Conservation (phyloP, 2,797 vertebrate genomes). For the Eidolon dupreanum region DNA sequence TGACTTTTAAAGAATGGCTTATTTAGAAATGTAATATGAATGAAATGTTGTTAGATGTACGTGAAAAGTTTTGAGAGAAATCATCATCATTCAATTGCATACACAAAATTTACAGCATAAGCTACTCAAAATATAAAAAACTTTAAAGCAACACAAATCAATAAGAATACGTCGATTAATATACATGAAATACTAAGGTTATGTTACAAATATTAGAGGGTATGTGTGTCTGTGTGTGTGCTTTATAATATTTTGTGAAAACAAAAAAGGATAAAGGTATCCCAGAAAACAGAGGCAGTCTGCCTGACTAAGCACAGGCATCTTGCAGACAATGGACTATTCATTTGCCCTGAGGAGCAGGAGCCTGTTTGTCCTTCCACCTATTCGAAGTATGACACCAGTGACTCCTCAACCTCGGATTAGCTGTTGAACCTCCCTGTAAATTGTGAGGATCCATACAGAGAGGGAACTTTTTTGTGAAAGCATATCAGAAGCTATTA, state of each 20-base stretch:
- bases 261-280: neutral
- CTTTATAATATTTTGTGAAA: slow-evolving; percentile 25
- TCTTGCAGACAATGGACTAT: neutral
- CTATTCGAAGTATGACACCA: neutral
- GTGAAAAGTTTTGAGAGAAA: neutral
- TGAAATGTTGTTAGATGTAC: neutral
- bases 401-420: neutral
- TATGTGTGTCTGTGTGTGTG: neutral
- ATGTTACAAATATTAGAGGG: neutral
- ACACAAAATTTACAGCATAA: neutral
- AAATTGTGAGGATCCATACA: neutral
- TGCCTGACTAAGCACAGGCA: neutral
- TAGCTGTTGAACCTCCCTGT: neutral
- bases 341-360: neutral
- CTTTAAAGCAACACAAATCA: neutral
- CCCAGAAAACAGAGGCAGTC: neutral
- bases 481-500: neutral
- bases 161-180: neutral
- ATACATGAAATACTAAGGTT: neutral
- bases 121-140: neutral
- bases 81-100: neutral
- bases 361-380: neutral
- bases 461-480: neutral
- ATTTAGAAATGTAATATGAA: neutral
- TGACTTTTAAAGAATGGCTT: neutral